Evolutionary conservation across 2,888 invertebrate species (phyloP).

Genomic region (Plagiodera versicolora): DNA sequence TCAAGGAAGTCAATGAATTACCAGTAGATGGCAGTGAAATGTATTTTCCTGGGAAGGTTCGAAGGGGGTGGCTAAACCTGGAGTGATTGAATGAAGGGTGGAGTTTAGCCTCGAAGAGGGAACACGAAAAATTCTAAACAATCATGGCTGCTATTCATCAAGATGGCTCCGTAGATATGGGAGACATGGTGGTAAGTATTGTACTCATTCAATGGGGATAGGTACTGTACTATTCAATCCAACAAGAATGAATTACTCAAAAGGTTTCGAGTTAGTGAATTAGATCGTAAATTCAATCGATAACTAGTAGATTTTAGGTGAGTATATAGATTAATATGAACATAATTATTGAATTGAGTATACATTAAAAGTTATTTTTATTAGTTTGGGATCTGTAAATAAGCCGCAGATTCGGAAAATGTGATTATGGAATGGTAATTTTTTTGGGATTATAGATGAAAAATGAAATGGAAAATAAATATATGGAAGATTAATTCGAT

Average conservation of each 20-base stretch:
- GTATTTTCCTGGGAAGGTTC: slow-evolving; percentile 39
- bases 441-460: too few relatives aligned
- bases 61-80: slow-evolving; percentile 49
- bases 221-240: background rate
- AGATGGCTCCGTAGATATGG: slow-evolving; percentile 55
- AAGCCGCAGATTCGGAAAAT: too few relatives aligned
- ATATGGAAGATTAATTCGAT: too few relatives aligned
- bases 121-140: slow-evolving; percentile 55
- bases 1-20: slow-evolving; percentile 54
- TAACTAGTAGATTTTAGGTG: too few relatives aligned
- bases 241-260: slow-evolving; percentile 1
- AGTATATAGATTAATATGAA: too few relatives aligned
- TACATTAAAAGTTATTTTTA: too few relatives aligned
- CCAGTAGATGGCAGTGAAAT: slow-evolving; percentile 54
- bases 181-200: slow-evolving; percentile 39
- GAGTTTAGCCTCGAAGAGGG: slow-evolving; percentile 54
- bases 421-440: too few relatives aligned
- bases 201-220: too few relatives aligned
- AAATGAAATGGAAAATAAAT: too few relatives aligned
- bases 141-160: slow-evolving; percentile 65
- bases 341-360: too few relatives aligned
- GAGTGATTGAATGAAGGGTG: slow-evolving; percentile 65
- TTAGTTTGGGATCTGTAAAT: too few relatives aligned
- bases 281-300: slow-evolving; percentile 7
- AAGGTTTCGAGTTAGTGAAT: background rate